phyloP scores from a whole-genome alignment of 92 coral and sea anemone species.

The Virgularia gustaviana region DNA sequence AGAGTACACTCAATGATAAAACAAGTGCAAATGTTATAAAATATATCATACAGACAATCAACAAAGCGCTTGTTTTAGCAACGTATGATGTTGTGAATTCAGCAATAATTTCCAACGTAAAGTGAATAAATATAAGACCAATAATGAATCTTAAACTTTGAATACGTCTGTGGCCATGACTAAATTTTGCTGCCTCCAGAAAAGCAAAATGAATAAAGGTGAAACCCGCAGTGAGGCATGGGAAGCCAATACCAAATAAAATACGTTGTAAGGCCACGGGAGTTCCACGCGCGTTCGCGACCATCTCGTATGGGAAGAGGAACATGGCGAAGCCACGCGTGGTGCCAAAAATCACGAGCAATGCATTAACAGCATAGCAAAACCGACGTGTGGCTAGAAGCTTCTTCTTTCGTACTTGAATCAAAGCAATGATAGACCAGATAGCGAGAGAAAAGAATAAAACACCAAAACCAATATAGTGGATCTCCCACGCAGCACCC shows the following conservation, averaged over 20 bases:
- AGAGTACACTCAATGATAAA: conserved; percentile 66
- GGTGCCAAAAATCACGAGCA: conserved; percentile 62
- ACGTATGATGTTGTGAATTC: conserved; percentile 62
- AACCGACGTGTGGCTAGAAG: conserved; percentile 44
- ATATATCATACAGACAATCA: conserved; percentile 77
- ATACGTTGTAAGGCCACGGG: conserved; percentile 63
- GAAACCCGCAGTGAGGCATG: conserved; percentile 79
- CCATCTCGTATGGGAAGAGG: conserved; percentile 75
- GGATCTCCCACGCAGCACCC: conserved; percentile 70
- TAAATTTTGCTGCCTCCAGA: conserved; percentile 68
- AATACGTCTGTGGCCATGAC: conserved; percentile 47
- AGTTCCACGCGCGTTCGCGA: conserved; percentile 46
- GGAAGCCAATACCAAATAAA: conserved; percentile 81
- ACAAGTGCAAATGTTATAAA: conserved; percentile 73
- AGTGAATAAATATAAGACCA: conserved; percentile 61
- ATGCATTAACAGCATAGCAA: conserved; percentile 60
- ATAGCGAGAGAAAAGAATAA: conserved; percentile 57
- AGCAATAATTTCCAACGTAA: conserved; percentile 60
- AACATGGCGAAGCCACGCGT: conserved; percentile 62
- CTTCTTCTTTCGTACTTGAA: conserved; percentile 51
- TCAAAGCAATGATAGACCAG: conserved; percentile 53
- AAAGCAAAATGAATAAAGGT: conserved; percentile 78
- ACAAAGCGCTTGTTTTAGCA: conserved; percentile 55
- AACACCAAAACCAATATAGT: conserved; percentile 76
- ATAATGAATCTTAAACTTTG: conserved; percentile 60